Percentiles rank a stretch among this genome's conserved stretches.
Conservation (phyloP, 2,888 invertebrate genomes). For the Trissonchulus latispiculum region DNA sequence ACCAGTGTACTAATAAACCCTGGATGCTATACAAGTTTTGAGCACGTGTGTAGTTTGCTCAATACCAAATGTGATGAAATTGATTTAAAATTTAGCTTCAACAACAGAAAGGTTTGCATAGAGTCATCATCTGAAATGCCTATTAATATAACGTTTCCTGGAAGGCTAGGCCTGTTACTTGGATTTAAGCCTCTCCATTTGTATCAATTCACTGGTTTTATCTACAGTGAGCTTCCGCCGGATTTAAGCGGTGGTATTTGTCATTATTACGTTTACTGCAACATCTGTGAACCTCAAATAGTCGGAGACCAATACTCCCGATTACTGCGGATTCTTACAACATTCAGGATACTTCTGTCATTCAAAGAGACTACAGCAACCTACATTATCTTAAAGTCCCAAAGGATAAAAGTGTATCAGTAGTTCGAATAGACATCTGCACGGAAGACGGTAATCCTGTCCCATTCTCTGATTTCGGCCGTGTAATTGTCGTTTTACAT, state of each 20-base stretch:
- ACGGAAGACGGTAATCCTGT: not conserved
- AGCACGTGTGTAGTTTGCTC: too few relatives aligned
- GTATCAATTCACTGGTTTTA: too few relatives aligned
- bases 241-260: too few relatives aligned
- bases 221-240: too few relatives aligned
- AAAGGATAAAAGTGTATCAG: not conserved
- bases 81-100: not conserved
- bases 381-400: not conserved
- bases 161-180: not conserved
- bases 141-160: not conserved
- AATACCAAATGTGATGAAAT: too few relatives aligned
- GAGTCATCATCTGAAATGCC: not conserved
- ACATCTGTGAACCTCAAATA: constrained; percentile 10
- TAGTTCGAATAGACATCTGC: not conserved
- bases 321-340: not conserved
- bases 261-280: not conserved
- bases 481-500: too few relatives aligned
- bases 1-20: too few relatives aligned
- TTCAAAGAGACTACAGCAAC: not conserved
- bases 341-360: not conserved
- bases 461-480: too few relatives aligned
- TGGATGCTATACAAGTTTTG: too few relatives aligned
- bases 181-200: not conserved
- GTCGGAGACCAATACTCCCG: not conserved
- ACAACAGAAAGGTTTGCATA: not conserved